These are phyloP conservation scores for Macrotus californicus DNA, from an alignment of 2,113 vertebrate genomes.

Conservation along the genomic window DNA sequence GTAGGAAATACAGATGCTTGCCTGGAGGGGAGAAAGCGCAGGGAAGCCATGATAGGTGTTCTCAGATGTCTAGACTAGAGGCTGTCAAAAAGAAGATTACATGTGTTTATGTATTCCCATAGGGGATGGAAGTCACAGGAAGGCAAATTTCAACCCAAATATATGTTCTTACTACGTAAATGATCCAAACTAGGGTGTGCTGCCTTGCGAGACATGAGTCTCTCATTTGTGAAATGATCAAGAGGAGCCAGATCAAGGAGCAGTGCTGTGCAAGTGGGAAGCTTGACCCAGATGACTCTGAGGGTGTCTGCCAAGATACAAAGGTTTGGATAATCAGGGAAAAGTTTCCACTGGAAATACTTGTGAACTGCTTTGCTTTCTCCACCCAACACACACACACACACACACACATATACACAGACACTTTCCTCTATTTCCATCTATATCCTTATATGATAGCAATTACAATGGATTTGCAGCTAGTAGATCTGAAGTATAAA, in stretches of 20 bases:
- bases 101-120: not conserved
- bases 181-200: not conserved
- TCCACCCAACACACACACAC: not conserved
- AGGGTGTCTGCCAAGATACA: not conserved
- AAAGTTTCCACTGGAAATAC: not conserved
- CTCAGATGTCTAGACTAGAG: not conserved
- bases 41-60: not conserved
- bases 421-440: not conserved
- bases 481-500: not conserved
- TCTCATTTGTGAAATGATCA: not conserved
- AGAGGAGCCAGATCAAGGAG: not conserved
- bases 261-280: not conserved
- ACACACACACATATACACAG: not conserved
- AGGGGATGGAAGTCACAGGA: not conserved
- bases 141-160: not conserved
- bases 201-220: not conserved
- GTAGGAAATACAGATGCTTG: not conserved
- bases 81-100: not conserved
- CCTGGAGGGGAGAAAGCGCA: not conserved
- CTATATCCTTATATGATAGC: not conserved
- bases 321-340: not conserved
- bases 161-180: not conserved
- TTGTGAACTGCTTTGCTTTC: not conserved
- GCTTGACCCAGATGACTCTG: not conserved
- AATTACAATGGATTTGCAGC: not conserved